phyloP scores from a whole-genome alignment of 2,113 vertebrate genomes.

The Galemys pyrenaicus region DNA sequence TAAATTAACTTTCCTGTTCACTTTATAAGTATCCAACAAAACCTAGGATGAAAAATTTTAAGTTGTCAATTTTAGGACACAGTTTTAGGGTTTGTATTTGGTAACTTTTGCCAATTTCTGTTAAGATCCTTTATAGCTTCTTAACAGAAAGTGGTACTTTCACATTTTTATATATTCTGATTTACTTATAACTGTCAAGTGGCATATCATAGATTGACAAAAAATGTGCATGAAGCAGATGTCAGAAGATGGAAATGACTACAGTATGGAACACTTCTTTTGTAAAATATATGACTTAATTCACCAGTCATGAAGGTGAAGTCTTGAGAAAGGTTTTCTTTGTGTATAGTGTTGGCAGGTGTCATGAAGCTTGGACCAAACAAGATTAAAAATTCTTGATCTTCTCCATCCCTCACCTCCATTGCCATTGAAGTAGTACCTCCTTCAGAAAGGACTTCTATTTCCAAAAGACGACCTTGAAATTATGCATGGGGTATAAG shows the following conservation, averaged over 20 bases:
- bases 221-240: slow-evolving; percentile 33
- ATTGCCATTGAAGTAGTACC: background rate
- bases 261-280: background rate
- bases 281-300: slow-evolving; percentile 51
- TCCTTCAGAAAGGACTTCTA: slow-evolving; percentile 21
- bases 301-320: background rate
- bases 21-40: background rate
- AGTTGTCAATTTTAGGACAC: slow-evolving; percentile 62
- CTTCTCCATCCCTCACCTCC: background rate
- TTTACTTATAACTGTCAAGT: slow-evolving; percentile 61
- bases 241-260: slow-evolving; percentile 64
- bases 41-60: slow-evolving; percentile 31
- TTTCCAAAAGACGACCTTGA: background rate
- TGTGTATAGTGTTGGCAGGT: slow-evolving; percentile 37
- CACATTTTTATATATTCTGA: slow-evolving; percentile 50
- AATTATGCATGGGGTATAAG: slow-evolving; percentile 28
- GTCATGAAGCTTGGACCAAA: background rate
- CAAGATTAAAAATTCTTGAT: background rate
- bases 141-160: slow-evolving; percentile 67
- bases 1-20: slow-evolving; percentile 4
- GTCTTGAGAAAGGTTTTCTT: background rate
- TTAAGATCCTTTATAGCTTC: slow-evolving; percentile 61
- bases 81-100: slow-evolving; percentile 47
- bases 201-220: background rate
- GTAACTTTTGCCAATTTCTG: slow-evolving; percentile 60